Base-by-base conservation (phyloP, 2,797 vertebrate species). In the Coccyzus lansbergi region DNA sequence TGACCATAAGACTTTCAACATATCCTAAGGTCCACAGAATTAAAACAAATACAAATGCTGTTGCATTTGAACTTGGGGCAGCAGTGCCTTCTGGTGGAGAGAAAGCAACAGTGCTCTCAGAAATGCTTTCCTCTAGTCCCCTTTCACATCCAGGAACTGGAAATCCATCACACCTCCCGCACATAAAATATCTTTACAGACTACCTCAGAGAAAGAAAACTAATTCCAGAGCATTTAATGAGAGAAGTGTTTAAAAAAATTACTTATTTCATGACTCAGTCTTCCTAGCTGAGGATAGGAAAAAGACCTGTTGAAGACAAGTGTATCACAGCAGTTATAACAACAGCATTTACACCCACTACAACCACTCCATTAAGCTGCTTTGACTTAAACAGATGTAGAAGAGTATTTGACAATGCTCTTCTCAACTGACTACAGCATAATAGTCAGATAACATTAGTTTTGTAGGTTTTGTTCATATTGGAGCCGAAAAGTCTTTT, bases 21-120 rank as follows among this genome's bases (percentile, higher is more conserved):
- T 4, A 79, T 20, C 9, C 29, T 34, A 81, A 67, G 18, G 38
- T 25, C 19, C 24, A 80, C 60, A 4, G 14, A 72, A 70, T 55
- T 12, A 7, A 19, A 38, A 24, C 13, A n/a, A 36, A 4, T 4
- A 40, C 1, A 5, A 72, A 70, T 24, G 10, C 56, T 21, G 40
- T 10, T 76, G 42, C 53, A 64, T 56, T 48, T 46, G 19, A 81
- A 84, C 7, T 6, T 4, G 38, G 62, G n/a, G 28, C 89, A 12
- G 28, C 62, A 93, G 88, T 83, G 92, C 88, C 93, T 80, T 89
- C 95, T 95, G 87, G 75, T 79, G 83, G 94, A 79, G 53, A 87
- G 22, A 56, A 55, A 63, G 33, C 24, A 59, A 33, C 44, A 80
- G 7, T 1, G 8, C 83, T 60, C 52, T 49, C 33, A 48, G 46